Percentiles rank a stretch among this genome's conserved stretches.
Evolutionary conservation across 1,140 invertebrate species (phyloP).

Genomic region (Eupeodes corollae): DNA sequence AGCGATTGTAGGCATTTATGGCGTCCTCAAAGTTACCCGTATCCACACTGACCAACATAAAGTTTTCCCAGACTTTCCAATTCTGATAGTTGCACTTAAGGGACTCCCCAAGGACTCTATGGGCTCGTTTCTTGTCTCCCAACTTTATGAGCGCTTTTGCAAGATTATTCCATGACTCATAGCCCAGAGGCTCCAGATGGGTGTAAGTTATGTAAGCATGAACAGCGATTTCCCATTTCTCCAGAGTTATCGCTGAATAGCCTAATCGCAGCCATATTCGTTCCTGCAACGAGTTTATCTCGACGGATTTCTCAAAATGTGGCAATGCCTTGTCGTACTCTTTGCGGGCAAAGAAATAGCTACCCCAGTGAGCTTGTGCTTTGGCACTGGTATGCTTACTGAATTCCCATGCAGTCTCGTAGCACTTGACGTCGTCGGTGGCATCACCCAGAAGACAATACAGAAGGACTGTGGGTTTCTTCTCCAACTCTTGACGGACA

Average conservation of each 20-base stretch:
- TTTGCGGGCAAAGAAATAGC: constrained; percentile 63
- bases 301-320: constrained; percentile 67
- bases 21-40: constrained; percentile 64
- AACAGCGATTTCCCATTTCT: constrained; percentile 74
- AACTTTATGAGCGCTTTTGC: constrained; percentile 84
- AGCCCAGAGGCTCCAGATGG: constrained; percentile 75
- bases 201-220: constrained; percentile 79
- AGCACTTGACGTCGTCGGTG: constrained; percentile 68
- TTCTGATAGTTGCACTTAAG: constrained; percentile 88
- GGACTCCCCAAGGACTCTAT: constrained; percentile 74
- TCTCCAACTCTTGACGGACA: constrained; percentile 67
- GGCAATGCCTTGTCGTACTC: constrained; percentile 64
- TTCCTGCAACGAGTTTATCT: constrained; percentile 76
- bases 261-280: constrained; percentile 76
- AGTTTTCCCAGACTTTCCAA: constrained; percentile 97
- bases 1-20: constrained; percentile 69
- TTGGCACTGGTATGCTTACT: constrained; percentile 67
- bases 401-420: constrained; percentile 83
- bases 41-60: constrained; percentile 70
- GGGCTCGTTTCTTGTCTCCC: constrained; percentile 75
- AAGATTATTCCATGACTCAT: constrained; percentile 96
- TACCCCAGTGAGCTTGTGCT: constrained; percentile 73
- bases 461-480: constrained; percentile 72
- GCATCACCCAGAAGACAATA: constrained; percentile 74
- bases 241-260: constrained; percentile 65